Percentiles rank a stretch among this genome's conserved stretches.
phyloP scores from a whole-genome alignment of 2,888 invertebrate genomes.

The Thyatira batis region DNA sequence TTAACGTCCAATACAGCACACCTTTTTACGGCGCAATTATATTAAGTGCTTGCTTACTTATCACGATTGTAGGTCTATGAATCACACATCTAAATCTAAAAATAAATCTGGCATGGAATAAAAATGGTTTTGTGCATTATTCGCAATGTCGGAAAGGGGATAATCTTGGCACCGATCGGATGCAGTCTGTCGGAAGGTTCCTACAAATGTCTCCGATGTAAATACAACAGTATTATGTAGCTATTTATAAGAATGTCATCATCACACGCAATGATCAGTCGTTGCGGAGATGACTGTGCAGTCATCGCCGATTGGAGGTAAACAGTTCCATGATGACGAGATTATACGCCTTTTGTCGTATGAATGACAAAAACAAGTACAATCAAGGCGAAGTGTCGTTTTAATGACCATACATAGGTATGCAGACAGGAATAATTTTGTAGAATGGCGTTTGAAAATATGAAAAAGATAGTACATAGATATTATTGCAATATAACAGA shows the following conservation, averaged over 20 bases:
- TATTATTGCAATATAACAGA: too few species aligned
- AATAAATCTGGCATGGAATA: background rate
- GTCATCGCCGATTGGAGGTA: background rate
- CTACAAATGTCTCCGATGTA: background rate
- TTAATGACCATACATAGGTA: background rate
- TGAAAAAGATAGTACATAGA: too few species aligned
- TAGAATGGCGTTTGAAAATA: background rate
- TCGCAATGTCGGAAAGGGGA: background rate
- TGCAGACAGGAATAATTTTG: background rate
- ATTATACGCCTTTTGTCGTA: background rate
- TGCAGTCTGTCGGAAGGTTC: slow-evolving; percentile 1
- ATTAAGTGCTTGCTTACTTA: slow-evolving; percentile 28
- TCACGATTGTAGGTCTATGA: slow-evolving; percentile 8
- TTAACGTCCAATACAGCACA: slow-evolving; percentile 4
- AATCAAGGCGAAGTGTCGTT: background rate
- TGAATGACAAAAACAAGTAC: background rate
- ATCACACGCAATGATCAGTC: background rate
- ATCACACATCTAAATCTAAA: background rate
- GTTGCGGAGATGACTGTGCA: background rate
- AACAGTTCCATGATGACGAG: background rate
- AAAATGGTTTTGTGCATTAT: background rate
- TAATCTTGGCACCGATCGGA: slow-evolving; percentile 1
- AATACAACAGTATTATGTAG: background rate
- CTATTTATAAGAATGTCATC: slow-evolving; percentile 3
- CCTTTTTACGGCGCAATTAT: slow-evolving; percentile 37